Base-by-base conservation (phyloP, 1,140 invertebrate species). In the Apolygus lucorum region DNA sequence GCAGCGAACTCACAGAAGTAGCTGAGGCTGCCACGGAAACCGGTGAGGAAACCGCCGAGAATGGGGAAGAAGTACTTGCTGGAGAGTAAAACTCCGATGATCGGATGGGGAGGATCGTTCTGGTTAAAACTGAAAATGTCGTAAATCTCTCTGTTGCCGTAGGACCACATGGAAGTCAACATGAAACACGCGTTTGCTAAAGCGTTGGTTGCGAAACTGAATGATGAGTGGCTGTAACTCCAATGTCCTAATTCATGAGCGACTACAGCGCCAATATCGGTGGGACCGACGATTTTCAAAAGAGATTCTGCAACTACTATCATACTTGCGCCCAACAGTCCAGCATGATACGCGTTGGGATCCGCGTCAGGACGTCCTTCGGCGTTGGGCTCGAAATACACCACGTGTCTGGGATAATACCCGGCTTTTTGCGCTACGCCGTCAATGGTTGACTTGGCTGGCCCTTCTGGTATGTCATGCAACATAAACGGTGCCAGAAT, bases 221-320 rank as follows among this genome's bases (percentile, higher is more conserved):
- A 59, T 4, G 4, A 59, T 22, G 54, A 59, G 22, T 59, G 54
- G 11, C 22, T 4, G 22, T 59, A 24, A 24, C 4, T 4, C 54
- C 54, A 59, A 59, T 59, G 54, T 8, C 54, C 54, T 4, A 59
- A 24, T 59, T 59, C 54, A 21, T 59, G 54, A 24, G 54, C 54
- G 11, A 59, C 22, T 8, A 59, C 54, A 14, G 54, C 54, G 22
- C 2, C 54, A 24, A 59, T 59, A 22, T 59, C 54, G 11, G 11
- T 14, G 4, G 54, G 54, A 13, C 54, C 54, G 8, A 59, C 54
- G 11, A 59, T 22, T 4, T 59, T 59, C 27, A 64, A 64, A 2
- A 64, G 63, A 2, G 11, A 26, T 4, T 64, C 27, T 11, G 63
- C 2, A 24, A 64, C 63, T 25, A 64, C 63, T 4, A 64, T 27